phyloP scores from a whole-genome alignment of 1,140 invertebrate species.

The Scaptomyza pallida region DNA sequence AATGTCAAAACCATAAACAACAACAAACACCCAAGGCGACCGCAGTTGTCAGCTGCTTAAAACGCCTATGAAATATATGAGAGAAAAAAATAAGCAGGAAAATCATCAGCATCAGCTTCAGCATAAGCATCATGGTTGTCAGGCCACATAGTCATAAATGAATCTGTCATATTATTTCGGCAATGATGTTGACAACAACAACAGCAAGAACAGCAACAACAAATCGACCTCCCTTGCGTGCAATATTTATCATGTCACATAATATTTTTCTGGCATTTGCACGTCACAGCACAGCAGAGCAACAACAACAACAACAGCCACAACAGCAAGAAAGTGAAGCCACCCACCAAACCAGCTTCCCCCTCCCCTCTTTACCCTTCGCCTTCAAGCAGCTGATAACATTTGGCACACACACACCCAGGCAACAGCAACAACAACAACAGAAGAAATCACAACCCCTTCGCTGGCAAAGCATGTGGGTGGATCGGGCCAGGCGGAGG shows the following conservation, averaged over 20 bases:
- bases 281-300: conserved; percentile 61
- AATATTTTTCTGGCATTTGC: conserved; percentile 83
- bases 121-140: conserved; percentile 43
- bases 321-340: not conserved
- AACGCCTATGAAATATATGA: conserved; percentile 45
- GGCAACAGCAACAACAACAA: conserved; percentile 34
- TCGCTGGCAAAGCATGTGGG: conserved; percentile 64
- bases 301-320: not conserved
- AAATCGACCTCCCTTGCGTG: conserved; percentile 55
- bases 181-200: conserved; percentile 70
- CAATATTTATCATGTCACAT: conserved; percentile 83
- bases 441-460: conserved; percentile 72
- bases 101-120: conserved; percentile 28
- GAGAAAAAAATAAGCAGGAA: conserved; percentile 10
- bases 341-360: not conserved
- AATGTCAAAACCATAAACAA: conserved; percentile 45
- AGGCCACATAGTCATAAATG: conserved; percentile 58
- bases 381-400: conserved; percentile 70
- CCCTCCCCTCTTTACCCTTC: not conserved
- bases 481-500: conserved; percentile 26
- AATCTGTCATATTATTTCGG: conserved; percentile 82
- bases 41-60: conserved; percentile 11
- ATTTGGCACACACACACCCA: conserved; percentile 60
- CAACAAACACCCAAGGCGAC: conserved; percentile 34
- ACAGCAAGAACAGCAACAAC: conserved; percentile 14